Conservation (phyloP, 1,140 invertebrate species). For the Rhagoletis pomonella region DNA sequence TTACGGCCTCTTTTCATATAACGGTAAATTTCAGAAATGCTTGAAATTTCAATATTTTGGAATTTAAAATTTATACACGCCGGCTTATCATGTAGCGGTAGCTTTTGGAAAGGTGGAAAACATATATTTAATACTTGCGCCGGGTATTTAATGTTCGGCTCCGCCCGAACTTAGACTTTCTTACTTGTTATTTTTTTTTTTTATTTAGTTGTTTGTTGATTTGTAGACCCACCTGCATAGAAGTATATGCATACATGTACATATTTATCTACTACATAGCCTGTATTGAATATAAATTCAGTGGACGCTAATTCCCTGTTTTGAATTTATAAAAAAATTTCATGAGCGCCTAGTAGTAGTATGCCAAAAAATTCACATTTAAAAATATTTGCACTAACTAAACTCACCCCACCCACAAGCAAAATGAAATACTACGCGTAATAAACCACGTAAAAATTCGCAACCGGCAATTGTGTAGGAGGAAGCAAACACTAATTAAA, state of each 20-base stretch:
- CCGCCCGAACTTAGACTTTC: too few relatives aligned
- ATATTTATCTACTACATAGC: not conserved
- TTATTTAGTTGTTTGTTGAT: not conserved
- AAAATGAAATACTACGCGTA: not conserved
- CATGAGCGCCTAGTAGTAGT: not conserved
- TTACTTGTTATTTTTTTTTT: too few relatives aligned
- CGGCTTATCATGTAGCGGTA: too few relatives aligned
- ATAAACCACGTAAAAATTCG: not conserved
- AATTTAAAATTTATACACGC: too few relatives aligned
- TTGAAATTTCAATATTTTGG: too few relatives aligned
- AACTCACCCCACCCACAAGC: not conserved
- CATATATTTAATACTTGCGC: too few relatives aligned
- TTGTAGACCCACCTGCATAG: too few relatives aligned
- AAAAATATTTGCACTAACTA: not conserved
- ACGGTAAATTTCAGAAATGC: too few relatives aligned
- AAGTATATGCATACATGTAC: too few relatives aligned
- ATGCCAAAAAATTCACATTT: not conserved
- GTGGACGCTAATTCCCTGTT: not conserved
- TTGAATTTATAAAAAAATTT: not conserved
- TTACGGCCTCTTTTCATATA: too few relatives aligned
- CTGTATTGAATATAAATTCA: not conserved
- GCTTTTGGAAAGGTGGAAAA: too few relatives aligned
- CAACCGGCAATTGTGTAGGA: slow-evolving; percentile 24
- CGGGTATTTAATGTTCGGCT: too few relatives aligned
- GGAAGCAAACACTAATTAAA: not conserved